These are phyloP conservation scores for Cololabis saira DNA, from an alignment of 2,113 vertebrate species.

Conservation along the genomic window DNA sequence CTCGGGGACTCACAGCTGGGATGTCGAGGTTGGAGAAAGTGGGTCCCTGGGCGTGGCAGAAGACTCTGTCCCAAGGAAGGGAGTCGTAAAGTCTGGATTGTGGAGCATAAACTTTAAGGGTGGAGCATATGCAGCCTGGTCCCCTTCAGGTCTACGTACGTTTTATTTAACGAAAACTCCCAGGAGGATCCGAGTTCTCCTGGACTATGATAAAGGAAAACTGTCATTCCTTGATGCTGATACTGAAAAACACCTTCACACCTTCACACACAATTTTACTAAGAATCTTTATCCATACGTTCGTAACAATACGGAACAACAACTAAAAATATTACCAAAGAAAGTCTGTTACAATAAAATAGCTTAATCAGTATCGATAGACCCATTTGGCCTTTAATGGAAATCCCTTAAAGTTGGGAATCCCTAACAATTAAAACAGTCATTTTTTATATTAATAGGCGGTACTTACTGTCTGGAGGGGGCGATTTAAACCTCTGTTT, in stretches of 20 bases:
- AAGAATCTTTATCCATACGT: constrained; percentile 21
- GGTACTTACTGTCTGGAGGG: too few species aligned
- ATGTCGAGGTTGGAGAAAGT: constrained; percentile 7
- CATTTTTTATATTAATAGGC: too few species aligned
- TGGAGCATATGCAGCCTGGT: neutral
- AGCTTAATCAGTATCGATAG: neutral
- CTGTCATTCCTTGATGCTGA: too few species aligned
- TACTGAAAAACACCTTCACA: constrained; percentile 16
- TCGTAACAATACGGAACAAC: neutral
- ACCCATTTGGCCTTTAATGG: too few species aligned
- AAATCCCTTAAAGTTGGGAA: too few species aligned
- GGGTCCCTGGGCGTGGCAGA: constrained; percentile 30
- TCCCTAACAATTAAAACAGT: too few species aligned
- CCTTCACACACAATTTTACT: constrained; percentile 11
- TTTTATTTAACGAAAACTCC: neutral
- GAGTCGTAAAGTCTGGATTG: neutral
- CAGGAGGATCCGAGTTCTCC: constrained; percentile 16
- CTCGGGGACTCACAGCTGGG: constrained; percentile 35
- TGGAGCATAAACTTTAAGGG: constrained; percentile 8
- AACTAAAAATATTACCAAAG: neutral
- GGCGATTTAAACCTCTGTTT: too few species aligned
- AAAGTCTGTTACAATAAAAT: neutral
- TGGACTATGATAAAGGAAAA: constrained; percentile 9
- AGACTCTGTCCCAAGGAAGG: constrained; percentile 8
- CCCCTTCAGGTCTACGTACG: neutral